phyloP scores from a whole-genome alignment of 2,888 invertebrate genomes.

The Epistrophe eligans region DNA sequence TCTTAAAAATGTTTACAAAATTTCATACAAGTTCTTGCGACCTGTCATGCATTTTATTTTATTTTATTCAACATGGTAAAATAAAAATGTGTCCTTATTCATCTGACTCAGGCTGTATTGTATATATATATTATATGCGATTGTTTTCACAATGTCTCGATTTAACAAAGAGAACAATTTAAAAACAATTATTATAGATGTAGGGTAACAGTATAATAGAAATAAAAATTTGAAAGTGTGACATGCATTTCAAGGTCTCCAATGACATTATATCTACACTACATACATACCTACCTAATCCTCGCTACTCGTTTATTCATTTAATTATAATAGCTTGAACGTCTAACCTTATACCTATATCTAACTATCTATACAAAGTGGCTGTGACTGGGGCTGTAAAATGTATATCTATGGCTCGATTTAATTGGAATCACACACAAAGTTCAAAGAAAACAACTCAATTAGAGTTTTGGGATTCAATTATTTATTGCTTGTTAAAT shows the following conservation, averaged over 20 bases:
- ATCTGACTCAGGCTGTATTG: not conserved
- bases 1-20: no score
- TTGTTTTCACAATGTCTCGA: not conserved
- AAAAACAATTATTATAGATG: slow-evolving; percentile 14
- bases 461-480: slow-evolving; percentile 18
- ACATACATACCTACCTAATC: not conserved
- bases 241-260: slow-evolving; percentile 33
- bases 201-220: slow-evolving; percentile 38
- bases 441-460: slow-evolving; percentile 27
- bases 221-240: slow-evolving; percentile 41
- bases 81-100: not conserved
- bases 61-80: no score
- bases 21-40: no score
- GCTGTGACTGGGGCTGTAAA: not conserved
- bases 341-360: not conserved
- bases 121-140: not conserved
- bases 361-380: not conserved
- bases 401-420: not conserved
- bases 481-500: slow-evolving; percentile 10
- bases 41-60: no score
- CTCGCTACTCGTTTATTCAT: not conserved
- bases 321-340: slow-evolving; percentile 4
- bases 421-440: slow-evolving; percentile 12
- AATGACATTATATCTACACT: not conserved
- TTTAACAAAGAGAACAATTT: not conserved